Evolutionary conservation across 2,888 invertebrate genomes (phyloP).

Genomic region (Mystacides longicornis): DNA sequence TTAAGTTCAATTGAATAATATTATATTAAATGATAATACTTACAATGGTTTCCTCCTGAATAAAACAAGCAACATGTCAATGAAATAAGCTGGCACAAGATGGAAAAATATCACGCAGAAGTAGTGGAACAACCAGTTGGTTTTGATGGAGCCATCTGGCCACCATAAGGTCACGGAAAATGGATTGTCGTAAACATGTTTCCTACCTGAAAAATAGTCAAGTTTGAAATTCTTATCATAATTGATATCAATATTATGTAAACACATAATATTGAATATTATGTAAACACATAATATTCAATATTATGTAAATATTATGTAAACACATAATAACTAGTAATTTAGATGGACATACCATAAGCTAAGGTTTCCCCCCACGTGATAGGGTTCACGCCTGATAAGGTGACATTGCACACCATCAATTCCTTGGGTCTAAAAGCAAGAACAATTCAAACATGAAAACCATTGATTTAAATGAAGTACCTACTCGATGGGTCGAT

Average conservation of each 20-base stretch:
- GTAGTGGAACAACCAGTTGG: constrained; percentile 57
- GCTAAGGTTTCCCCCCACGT: constrained; percentile 81
- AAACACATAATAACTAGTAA: not conserved
- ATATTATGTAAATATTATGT: not conserved
- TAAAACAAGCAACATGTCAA: constrained; percentile 60
- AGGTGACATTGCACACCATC: constrained; percentile 70
- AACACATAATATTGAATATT: not conserved
- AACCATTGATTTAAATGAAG: too few species aligned
- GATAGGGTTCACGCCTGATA: constrained; percentile 67
- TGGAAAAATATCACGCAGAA: constrained; percentile 65
- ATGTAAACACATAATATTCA: not conserved
- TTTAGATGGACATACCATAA: constrained; percentile 43
- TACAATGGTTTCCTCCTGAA: constrained; percentile 72
- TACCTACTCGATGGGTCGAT: too few species aligned
- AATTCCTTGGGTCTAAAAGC: constrained; percentile 41
- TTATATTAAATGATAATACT: constrained; percentile 45
- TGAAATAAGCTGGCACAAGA: constrained; percentile 67
- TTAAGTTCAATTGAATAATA: too few species aligned
- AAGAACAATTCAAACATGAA: not conserved
- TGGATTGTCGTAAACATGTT: constrained; percentile 60
- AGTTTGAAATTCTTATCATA: not conserved
- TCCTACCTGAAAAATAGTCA: constrained; percentile 36
- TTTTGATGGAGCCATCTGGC: constrained; percentile 67
- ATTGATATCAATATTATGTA: not conserved
- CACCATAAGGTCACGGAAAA: constrained; percentile 73